Percentiles rank a stretch among this genome's conserved stretches.
phyloP scores from a whole-genome alignment of 2,113 vertebrate genomes.

The Sardina pilchardus region DNA sequence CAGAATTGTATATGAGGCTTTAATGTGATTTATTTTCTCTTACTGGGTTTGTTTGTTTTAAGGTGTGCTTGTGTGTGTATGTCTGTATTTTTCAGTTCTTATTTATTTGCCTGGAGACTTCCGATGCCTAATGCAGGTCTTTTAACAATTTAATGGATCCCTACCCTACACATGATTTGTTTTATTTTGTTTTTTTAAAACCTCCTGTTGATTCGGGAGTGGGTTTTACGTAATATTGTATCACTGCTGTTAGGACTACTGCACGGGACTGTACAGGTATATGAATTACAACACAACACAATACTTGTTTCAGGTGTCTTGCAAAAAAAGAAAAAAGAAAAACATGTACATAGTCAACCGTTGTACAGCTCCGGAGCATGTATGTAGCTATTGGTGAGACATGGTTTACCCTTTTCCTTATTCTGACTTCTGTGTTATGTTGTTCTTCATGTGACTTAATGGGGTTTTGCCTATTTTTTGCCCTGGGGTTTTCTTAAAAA shows the following conservation, averaged over 20 bases:
- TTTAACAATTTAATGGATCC: conserved; percentile 1
- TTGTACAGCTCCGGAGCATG: conserved; percentile 53
- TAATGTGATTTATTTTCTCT: background rate
- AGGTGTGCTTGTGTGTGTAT: background rate
- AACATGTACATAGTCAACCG: conserved; percentile 57
- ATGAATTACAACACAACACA: background rate
- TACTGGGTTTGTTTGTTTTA: background rate
- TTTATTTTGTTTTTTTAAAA: background rate
- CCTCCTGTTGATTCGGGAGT: conserved; percentile 19
- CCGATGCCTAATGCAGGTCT: background rate
- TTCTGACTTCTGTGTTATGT: conserved; percentile 26
- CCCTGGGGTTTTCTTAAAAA: conserved; percentile 28
- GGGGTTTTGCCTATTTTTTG: conserved; percentile 26
- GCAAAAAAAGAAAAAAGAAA: conserved; percentile 27
- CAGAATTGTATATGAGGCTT: conserved; percentile 1
- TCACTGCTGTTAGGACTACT: conserved; percentile 2
- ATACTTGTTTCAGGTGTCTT: background rate
- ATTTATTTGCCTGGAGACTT: conserved; percentile 6
- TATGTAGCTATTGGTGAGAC: conserved; percentile 46
- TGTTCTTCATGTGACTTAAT: conserved; percentile 37
- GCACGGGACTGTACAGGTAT: background rate
- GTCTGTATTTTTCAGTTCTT: background rate
- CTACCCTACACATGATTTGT: background rate
- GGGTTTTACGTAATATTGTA: background rate
- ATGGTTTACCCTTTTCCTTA: conserved; percentile 40